Conservation (phyloP, 2,797 vertebrate genomes). For the Hypotaenidia okinawae region DNA sequence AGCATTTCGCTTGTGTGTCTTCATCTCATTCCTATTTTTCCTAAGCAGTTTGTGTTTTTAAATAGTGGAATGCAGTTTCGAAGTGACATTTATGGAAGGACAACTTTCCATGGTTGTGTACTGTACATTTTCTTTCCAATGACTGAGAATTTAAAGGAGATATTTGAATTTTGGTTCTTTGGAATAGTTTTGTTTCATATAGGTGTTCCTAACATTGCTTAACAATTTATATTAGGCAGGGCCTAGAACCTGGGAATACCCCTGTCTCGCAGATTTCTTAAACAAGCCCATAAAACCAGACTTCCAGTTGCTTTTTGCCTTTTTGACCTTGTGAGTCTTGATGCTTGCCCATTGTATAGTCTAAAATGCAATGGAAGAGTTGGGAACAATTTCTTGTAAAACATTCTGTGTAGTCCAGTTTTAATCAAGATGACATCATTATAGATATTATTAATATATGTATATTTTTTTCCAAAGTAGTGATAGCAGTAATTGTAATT, state of each 20-base stretch:
- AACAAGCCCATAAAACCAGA: not conserved
- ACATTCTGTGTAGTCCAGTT: not conserved
- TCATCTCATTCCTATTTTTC: not conserved
- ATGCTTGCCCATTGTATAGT: not conserved
- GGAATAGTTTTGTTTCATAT: not conserved
- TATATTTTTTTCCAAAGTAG: too few relatives aligned
- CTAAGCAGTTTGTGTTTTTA: not conserved
- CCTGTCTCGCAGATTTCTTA: not conserved
- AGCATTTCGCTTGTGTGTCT: not conserved
- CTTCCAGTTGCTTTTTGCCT: not conserved
- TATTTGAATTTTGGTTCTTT: not conserved
- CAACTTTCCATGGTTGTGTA: not conserved
- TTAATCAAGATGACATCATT: not conserved
- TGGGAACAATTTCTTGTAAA: not conserved
- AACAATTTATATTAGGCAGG: not conserved
- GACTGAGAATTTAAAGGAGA: not conserved
- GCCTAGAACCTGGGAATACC: not conserved
- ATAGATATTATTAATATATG: too few relatives aligned
- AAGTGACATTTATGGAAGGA: not conserved
- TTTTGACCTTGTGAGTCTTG: not conserved
- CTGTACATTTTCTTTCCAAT: not conserved
- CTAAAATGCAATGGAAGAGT: not conserved
- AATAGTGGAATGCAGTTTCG: not conserved
- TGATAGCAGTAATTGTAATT: not conserved
- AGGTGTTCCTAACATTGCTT: not conserved